Evolutionary conservation across 2,797 vertebrate genomes (phyloP).

Genomic region (Halcyon smyrnensis): DNA sequence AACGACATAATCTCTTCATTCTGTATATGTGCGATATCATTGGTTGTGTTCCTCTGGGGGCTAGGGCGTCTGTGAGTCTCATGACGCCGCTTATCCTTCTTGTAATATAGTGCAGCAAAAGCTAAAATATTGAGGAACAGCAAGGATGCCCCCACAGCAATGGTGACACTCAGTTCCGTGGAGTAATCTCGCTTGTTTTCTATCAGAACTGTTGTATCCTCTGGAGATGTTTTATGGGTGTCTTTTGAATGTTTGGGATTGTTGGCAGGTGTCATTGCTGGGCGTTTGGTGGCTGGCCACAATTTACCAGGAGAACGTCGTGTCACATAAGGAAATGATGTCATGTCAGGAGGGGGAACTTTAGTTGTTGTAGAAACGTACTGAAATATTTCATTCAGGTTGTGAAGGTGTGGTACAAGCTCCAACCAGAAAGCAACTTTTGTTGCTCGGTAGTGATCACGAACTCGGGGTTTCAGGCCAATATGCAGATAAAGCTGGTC

Average conservation of each 20-base stretch:
- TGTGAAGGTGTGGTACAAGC: slow-evolving; percentile 93
- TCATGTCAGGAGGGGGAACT: slow-evolving; percentile 94
- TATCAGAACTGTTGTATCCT: slow-evolving; percentile 89
- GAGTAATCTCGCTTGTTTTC: slow-evolving; percentile 95
- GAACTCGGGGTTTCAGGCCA: slow-evolving; percentile 92
- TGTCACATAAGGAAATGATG: slow-evolving; percentile 91
- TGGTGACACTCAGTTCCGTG: slow-evolving; percentile 93
- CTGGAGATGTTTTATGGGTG: slow-evolving; percentile 84
- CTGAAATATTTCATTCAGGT: slow-evolving; percentile 95
- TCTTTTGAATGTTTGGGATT: slow-evolving; percentile 90
- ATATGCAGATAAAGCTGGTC: slow-evolving; percentile 97
- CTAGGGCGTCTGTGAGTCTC: slow-evolving; percentile 91
- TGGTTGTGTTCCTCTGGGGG: slow-evolving; percentile 86
- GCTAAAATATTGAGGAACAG: slow-evolving; percentile 96
- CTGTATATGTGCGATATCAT: slow-evolving; percentile 90
- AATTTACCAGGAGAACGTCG: slow-evolving; percentile 90
- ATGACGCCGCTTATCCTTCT: slow-evolving; percentile 93
- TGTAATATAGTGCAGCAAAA: slow-evolving; percentile 94
- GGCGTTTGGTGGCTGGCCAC: slow-evolving; percentile 96
- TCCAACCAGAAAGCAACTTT: slow-evolving; percentile 98
- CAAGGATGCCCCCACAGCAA: slow-evolving; percentile 91
- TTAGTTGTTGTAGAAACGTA: slow-evolving; percentile 96
- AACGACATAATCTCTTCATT: slow-evolving; percentile 93
- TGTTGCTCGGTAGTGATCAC: slow-evolving; percentile 94
- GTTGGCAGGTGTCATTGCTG: slow-evolving; percentile 87